phyloP scores from a whole-genome alignment of 2,113 vertebrate species.

The Eolophus roseicapilla region DNA sequence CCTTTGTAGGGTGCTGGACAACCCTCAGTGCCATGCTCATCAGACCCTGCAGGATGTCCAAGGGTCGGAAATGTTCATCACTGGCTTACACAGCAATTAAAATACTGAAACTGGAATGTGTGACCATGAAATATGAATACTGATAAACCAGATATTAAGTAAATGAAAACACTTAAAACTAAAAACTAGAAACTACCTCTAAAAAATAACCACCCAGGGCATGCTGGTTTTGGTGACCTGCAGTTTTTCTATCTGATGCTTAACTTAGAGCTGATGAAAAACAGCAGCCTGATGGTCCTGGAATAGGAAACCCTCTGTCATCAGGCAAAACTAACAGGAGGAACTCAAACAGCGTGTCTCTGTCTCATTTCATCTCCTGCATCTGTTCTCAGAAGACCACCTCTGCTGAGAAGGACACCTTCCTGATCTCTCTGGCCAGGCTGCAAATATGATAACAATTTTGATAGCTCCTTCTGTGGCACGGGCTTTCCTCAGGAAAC shows the following conservation, averaged over 20 bases:
- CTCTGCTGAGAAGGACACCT: background rate
- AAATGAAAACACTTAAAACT: background rate
- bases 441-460: background rate
- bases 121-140: background rate
- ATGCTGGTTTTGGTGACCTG: background rate
- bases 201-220: background rate
- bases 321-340: background rate
- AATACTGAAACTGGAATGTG: background rate
- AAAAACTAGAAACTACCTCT: background rate
- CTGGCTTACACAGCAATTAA: background rate
- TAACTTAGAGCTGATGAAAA: background rate
- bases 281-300: background rate
- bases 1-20: background rate
- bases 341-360: background rate
- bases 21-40: fast-evolving
- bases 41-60: background rate
- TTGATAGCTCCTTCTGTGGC: background rate
- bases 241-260: background rate
- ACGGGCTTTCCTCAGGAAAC: background rate
- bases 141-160: background rate
- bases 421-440: background rate
- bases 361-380: background rate
- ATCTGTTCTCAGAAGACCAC: conserved; percentile 18
- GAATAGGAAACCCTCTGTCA: background rate
- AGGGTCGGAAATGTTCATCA: background rate